Conservation (phyloP, 2,113 vertebrate species). For the Antennarius striatus region DNA sequence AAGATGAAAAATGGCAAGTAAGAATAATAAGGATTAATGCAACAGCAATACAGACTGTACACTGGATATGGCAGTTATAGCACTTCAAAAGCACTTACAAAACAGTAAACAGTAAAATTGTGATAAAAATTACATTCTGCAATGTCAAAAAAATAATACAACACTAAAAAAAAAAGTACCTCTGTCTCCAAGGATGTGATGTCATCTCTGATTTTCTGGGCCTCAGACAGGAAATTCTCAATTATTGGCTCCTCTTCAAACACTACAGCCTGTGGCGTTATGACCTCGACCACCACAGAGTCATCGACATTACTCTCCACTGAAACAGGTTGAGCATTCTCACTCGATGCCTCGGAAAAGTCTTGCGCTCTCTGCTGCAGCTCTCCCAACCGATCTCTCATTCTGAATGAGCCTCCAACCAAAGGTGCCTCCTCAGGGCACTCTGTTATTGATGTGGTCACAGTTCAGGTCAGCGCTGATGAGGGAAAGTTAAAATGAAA, state of each 20-base stretch:
- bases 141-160: neutral
- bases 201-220: constrained; percentile 85
- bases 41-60: too few species aligned
- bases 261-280: constrained; percentile 85
- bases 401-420: constrained; percentile 45
- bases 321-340: constrained; percentile 46
- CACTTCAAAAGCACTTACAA: neutral
- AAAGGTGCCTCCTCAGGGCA: constrained; percentile 8
- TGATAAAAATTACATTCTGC: neutral
- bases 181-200: constrained; percentile 83
- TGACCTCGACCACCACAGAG: constrained; percentile 49
- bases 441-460: neutral
- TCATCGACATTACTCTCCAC: constrained; percentile 67
- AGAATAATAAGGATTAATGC: neutral
- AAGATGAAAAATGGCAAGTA: neutral
- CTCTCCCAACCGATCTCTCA: constrained; percentile 93
- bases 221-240: constrained; percentile 85
- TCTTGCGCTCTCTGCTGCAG: constrained; percentile 84
- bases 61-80: too few species aligned
- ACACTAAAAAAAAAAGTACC: constrained; percentile 59
- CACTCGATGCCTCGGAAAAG: constrained; percentile 52
- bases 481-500: constrained; percentile 9
- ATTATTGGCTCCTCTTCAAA: constrained; percentile 90
- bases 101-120: neutral
- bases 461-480: neutral